These are phyloP conservation scores for Telenomus remus DNA, from an alignment of 1,140 invertebrate species.

Conservation along the genomic window DNA sequence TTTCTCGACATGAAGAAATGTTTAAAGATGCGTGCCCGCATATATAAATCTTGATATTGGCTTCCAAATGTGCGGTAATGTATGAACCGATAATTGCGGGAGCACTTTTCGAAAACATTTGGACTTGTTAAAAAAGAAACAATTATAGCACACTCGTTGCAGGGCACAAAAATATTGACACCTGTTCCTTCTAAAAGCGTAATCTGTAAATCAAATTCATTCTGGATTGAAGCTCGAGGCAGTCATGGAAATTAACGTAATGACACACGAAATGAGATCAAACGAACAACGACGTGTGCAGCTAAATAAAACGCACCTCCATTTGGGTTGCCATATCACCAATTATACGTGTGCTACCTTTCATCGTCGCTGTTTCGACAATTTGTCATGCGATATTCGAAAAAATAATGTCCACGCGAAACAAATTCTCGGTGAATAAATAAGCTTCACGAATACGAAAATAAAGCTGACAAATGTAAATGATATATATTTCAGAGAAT, in stretches of 20 bases:
- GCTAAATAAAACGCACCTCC: conserved; percentile 13
- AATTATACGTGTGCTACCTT: no score
- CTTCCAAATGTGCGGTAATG: not conserved
- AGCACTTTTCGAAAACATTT: not conserved
- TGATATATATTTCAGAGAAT: no score
- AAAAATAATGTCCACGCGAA: no score
- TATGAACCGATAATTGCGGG: not conserved
- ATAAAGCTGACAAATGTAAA: no score
- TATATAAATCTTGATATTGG: not conserved
- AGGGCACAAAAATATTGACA: conserved; percentile 19
- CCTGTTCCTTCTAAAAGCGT: conserved; percentile 40
- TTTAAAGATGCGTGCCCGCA: not conserved
- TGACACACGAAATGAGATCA: conserved; percentile 30
- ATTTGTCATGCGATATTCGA: no score
- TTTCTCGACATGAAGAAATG: not conserved
- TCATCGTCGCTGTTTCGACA: no score
- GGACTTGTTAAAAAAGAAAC: conserved; percentile 29
- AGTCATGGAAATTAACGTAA: conserved; percentile 35
- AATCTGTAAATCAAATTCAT: conserved; percentile 36
- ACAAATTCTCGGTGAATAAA: no score
- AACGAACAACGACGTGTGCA: conserved; percentile 4
- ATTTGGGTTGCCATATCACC: not conserved
- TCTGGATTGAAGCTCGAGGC: conserved; percentile 40
- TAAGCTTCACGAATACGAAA: no score
- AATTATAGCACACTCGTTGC: conserved; percentile 19